phyloP scores from a whole-genome alignment of 2,888 invertebrate species.

The Eilema depressum region DNA sequence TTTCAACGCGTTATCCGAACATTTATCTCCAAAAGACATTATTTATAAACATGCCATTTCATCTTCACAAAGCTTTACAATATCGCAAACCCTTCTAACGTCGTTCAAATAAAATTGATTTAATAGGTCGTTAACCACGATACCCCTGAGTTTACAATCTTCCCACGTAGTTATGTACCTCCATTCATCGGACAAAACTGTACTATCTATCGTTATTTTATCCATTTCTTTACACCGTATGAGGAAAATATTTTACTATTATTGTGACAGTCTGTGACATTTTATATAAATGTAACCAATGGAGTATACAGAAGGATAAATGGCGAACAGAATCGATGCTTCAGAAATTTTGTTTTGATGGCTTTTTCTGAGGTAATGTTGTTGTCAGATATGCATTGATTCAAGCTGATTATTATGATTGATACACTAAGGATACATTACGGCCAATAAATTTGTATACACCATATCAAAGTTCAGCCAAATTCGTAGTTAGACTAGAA shows the following conservation, averaged over 20 bases:
- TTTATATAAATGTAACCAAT: neutral
- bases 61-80: neutral
- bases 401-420: too few relatives aligned
- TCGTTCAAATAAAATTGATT: constrained; percentile 24
- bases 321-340: neutral
- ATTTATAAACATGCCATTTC: constrained; percentile 2
- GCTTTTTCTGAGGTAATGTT: neutral
- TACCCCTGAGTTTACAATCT: constrained; percentile 7
- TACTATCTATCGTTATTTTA: neutral
- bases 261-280: neutral
- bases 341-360: neutral
- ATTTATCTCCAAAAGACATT: constrained; percentile 1
- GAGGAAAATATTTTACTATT: neutral
- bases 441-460: too few relatives aligned
- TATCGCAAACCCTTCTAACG: neutral
- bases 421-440: too few relatives aligned
- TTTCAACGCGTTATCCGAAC: neutral
- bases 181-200: neutral
- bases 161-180: constrained; percentile 6
- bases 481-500: too few relatives aligned
- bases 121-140: constrained; percentile 42
- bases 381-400: too few relatives aligned
- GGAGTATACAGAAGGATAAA: neutral
- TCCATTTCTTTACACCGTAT: neutral
- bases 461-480: too few relatives aligned